Evolutionary conservation across 2,888 invertebrate species (phyloP), one percentile per base, ranked within the genome.

Genomic region (Parnassius orleans): DNA sequence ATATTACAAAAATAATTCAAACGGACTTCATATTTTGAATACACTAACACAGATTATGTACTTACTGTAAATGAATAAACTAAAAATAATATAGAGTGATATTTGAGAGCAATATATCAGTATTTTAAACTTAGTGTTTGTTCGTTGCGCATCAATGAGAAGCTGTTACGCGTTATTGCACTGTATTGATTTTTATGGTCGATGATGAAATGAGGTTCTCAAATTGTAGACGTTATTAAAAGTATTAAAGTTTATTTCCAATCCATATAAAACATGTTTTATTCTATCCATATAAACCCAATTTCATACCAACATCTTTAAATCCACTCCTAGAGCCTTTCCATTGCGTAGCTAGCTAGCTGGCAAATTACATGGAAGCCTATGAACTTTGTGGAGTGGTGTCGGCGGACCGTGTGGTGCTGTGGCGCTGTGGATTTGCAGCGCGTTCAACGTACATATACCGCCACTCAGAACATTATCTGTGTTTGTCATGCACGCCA

Each of bases 181-280:
- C 65, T 77, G 78, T 80, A 79, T 77, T 74, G 74, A 68, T 71
- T 72, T 76, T 75, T 72, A 60, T 61, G 53, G 73, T 68, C 67
- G 68, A 74, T 65, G 71, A 76, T 70, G 50, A 68, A 76, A 77
- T 72, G 74, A 77, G 73, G 74, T 75, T 80, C 76, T 78, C 75
- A 76, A 84, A 79, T 72, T 81, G 84, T 90, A 89, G 84, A 79
- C 71, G 84, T 88, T 87, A 80, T 84, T 76, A 76, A 82, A 75
- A 80, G 72, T 84, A 90, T 86, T 90, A 90, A 88, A 90, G 83
- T 86, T 90, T 85, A 84, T 90, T 90, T 89, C 48, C 75, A 85
- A 87, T 81, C 84, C 80, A 79, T 60, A 33, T 50, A 47, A 58
- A 51, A 65, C 48, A 71, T 71, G 76, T 84, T 85, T 84, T 72